phyloP scores from a whole-genome alignment of 2,797 vertebrate genomes.

The Cryptoprocta ferox region DNA sequence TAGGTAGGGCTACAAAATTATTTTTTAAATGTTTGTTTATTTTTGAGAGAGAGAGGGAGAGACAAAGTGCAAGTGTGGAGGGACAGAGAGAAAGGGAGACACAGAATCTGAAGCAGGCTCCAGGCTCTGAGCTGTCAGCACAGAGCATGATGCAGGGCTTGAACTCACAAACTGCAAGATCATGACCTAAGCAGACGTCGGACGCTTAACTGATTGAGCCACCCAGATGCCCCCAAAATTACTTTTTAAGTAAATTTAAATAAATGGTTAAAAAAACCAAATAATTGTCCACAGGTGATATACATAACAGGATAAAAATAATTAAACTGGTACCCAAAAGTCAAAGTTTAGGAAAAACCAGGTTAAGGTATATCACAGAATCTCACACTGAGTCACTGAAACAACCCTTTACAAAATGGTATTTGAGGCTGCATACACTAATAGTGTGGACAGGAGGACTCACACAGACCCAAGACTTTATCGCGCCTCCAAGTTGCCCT shows the following conservation, averaged over 20 bases:
- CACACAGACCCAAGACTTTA: background rate
- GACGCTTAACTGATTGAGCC: too few relatives aligned
- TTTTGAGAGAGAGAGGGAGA: too few relatives aligned
- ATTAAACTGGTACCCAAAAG: background rate
- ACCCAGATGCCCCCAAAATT: background rate
- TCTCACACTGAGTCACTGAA: background rate
- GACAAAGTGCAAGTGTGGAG: too few relatives aligned
- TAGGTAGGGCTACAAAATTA: background rate
- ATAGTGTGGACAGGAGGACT: background rate
- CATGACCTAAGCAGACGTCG: too few relatives aligned
- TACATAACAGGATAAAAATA: background rate
- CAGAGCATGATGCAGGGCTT: too few relatives aligned
- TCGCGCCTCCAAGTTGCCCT: background rate
- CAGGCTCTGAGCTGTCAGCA: too few relatives aligned
- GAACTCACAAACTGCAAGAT: too few relatives aligned
- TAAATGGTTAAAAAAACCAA: background rate
- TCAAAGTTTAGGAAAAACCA: background rate
- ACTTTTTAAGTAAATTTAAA: background rate
- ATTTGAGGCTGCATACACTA: background rate
- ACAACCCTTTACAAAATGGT: background rate
- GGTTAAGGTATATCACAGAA: background rate
- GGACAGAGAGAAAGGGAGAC: too few relatives aligned
- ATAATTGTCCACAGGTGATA: background rate
- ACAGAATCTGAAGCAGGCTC: too few relatives aligned
- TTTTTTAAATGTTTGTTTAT: background rate